Base-by-base conservation (phyloP, 2,113 vertebrate genomes). In the Pluvianellus socialis region DNA sequence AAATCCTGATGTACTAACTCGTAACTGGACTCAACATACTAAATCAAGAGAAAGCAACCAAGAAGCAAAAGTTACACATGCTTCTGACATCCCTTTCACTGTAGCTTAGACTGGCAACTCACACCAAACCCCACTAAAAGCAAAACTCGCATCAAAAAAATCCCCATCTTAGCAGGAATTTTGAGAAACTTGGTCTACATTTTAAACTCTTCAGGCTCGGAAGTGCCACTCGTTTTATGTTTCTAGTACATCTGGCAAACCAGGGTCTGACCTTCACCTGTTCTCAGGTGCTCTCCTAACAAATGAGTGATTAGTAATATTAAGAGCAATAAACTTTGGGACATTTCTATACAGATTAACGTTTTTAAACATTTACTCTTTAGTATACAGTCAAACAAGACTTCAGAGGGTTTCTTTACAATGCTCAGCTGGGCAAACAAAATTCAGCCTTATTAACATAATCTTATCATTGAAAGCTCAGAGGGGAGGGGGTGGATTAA, bases 361-460 rank as follows among this genome's bases (percentile, higher is more conserved):
- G 45, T 79, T 74, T 90, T 81, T 47, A 83, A 95, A 58, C 19
- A 30, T 94, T 88, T 66, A 74, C 50, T 63, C 20, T 30, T 58
- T 24, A 30, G 42, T 62, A 52, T 62, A 53, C 13, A 59, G 59
- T 63, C 75, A 91, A 87, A 95, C 27, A 91, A 81, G 62, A 47
- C 32, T 95, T 91, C 67, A 93, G 38, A 92, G 47, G 4, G 42
- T 74, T 80, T 75, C 38, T 70, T 83, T 70, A 63, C 59, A 47
- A 77, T 33, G 18, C 14, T 56, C 58, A 79, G 47, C 63, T 86
- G n/a, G 49, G 38, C 62, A 97, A 96, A 95, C 9, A 91, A 55
- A 83, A 94, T 85, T 72, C 47, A 76, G 22, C 28, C 20, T 74
- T 50, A 94, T 68, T 87, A 63, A 40, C 49, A 50, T 7, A 65